Evolutionary conservation across 2,888 invertebrate genomes (phyloP).

Genomic region (Heliothis peltigera): DNA sequence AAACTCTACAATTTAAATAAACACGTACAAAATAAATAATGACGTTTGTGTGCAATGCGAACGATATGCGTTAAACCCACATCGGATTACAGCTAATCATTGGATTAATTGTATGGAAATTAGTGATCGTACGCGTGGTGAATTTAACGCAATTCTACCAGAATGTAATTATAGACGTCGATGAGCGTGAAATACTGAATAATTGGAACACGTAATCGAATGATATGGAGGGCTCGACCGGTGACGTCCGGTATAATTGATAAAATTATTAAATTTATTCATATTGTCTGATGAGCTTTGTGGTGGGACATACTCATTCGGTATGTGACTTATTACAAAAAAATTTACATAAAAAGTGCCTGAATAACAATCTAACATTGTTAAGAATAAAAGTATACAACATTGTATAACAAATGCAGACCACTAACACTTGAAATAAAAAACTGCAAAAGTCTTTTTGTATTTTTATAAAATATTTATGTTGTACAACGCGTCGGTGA

Average conservation of each 20-base stretch:
- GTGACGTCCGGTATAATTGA: constrained; percentile 51
- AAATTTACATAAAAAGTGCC: no score
- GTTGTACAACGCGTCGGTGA: constrained; percentile 33
- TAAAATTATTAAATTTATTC: constrained; percentile 56
- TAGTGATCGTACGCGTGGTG: constrained; percentile 79
- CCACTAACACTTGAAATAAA: no score
- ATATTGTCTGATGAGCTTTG: constrained; percentile 38
- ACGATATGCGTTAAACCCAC: constrained; percentile 74
- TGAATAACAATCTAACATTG: no score
- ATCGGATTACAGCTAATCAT: constrained; percentile 83
- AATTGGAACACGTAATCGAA: constrained; percentile 76
- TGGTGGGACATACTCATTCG: constrained; percentile 2
- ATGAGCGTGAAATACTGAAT: constrained; percentile 86
- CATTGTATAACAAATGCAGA: no score
- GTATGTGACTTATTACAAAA: background rate
- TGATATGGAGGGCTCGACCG: constrained; percentile 59
- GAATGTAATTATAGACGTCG: constrained; percentile 87
- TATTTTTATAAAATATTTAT: constrained; percentile 16
- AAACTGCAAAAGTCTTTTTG: background rate
- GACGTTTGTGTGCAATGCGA: constrained; percentile 65
- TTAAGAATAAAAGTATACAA: no score
- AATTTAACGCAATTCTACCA: constrained; percentile 86
- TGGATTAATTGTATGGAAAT: constrained; percentile 86
- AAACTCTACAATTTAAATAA: constrained; percentile 64
- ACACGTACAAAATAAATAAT: constrained; percentile 59